Evolutionary conservation across 2,113 vertebrate species (phyloP).

Genomic region (Andinoacara biseriatus): DNA sequence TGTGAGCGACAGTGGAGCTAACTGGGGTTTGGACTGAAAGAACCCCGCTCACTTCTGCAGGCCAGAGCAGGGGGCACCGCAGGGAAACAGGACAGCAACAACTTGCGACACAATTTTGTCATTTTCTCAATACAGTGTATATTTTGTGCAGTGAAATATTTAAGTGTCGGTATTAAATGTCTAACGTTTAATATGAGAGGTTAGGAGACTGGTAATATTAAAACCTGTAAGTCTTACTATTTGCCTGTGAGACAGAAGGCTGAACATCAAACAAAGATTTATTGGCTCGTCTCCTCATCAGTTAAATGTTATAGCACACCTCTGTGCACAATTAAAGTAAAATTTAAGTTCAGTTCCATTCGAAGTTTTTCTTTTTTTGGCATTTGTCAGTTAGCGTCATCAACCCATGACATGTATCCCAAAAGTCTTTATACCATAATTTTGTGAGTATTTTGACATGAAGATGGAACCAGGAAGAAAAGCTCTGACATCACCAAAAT

Average conservation of each 20-base stretch:
- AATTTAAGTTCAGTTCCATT: no score
- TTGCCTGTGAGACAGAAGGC: background rate
- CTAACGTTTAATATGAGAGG: background rate
- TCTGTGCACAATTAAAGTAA: background rate
- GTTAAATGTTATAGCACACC: background rate
- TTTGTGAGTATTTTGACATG: no score
- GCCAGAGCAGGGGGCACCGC: background rate
- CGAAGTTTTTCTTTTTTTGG: no score
- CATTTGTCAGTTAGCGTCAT: no score
- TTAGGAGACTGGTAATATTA: background rate
- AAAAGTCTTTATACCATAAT: no score
- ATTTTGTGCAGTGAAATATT: background rate
- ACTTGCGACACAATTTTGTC: background rate
- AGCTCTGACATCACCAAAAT: no score
- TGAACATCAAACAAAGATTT: background rate
- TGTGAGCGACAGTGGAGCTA: slow-evolving; percentile 9
- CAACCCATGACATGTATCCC: no score
- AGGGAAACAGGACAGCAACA: background rate
- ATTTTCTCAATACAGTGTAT: background rate
- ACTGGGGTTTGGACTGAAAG: background rate
- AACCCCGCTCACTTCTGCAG: background rate
- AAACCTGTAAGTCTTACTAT: background rate
- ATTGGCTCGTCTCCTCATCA: background rate
- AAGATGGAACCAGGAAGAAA: no score
- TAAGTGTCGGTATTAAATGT: background rate